phyloP scores from a whole-genome alignment of 2,113 vertebrate genomes.

The Antechinus stuartii region DNA sequence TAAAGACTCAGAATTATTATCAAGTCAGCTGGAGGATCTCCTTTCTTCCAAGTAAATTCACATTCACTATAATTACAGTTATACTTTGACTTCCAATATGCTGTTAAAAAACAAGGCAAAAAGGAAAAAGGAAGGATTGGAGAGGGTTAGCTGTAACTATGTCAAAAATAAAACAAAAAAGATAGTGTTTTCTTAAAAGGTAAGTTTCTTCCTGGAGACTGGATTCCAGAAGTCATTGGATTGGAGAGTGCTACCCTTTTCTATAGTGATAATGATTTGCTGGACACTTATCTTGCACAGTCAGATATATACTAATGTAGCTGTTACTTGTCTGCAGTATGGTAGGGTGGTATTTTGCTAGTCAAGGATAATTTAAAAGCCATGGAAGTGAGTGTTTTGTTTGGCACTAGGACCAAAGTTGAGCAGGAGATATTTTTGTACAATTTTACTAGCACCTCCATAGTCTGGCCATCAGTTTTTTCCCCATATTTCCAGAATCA shows the following conservation, averaged over 20 bases:
- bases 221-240: not conserved
- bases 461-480: not conserved
- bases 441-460: not conserved
- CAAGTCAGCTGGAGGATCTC: too few species aligned
- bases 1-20: too few species aligned
- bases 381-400: not conserved
- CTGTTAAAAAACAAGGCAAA: too few species aligned
- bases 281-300: not conserved
- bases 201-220: not conserved
- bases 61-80: too few species aligned
- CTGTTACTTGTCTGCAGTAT: not conserved
- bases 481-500: not conserved
- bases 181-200: not conserved
- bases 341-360: not conserved
- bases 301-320: not conserved
- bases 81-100: too few species aligned
- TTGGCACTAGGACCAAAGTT: not conserved
- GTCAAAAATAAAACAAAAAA: not conserved
- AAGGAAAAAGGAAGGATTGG: too few species aligned
- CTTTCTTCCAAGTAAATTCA: too few species aligned
- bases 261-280: not conserved
- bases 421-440: not conserved
- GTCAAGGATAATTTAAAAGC: not conserved
- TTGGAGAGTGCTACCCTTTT: not conserved
- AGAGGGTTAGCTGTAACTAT: not conserved